Evolutionary conservation across 2,797 vertebrate species (phyloP).

Genomic region (Numenius phaeopus): DNA sequence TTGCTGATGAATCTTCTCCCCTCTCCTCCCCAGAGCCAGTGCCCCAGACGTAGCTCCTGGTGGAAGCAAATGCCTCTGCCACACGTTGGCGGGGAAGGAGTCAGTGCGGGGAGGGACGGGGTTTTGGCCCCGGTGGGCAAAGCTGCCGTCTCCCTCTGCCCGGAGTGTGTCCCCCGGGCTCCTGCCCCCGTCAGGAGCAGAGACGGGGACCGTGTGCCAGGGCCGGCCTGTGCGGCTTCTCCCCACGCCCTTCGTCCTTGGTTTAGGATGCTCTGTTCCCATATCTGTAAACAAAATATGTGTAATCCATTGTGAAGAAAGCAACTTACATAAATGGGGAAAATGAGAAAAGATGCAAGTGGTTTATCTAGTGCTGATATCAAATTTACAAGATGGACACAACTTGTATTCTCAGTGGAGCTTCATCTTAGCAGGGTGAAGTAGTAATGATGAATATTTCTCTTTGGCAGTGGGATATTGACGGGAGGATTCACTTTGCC

Average conservation of each 20-base stretch:
- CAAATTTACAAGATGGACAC: neutral
- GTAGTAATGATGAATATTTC: neutral
- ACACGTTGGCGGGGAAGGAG: neutral
- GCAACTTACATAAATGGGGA: neutral
- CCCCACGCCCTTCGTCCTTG: neutral
- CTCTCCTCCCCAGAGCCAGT: neutral
- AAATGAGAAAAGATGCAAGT: neutral
- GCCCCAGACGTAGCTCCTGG: neutral
- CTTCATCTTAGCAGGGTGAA: neutral
- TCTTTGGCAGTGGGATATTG: neutral
- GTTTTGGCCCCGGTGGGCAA: neutral
- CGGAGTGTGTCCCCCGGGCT: rapidly evolving
- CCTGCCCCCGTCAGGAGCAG: neutral
- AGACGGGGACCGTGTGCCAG: neutral
- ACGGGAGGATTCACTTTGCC: neutral
- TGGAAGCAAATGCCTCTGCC: neutral
- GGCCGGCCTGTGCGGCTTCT: neutral
- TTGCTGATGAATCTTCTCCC: neutral
- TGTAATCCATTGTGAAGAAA: neutral
- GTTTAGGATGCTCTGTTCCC: neutral
- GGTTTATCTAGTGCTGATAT: neutral
- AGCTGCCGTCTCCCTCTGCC: neutral
- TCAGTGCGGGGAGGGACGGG: neutral
- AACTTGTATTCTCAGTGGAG: neutral
- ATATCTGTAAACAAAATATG: neutral